These are phyloP conservation scores for Ornithoptera priamus DNA, from an alignment of 2,888 invertebrate genomes.

Conservation along the genomic window DNA sequence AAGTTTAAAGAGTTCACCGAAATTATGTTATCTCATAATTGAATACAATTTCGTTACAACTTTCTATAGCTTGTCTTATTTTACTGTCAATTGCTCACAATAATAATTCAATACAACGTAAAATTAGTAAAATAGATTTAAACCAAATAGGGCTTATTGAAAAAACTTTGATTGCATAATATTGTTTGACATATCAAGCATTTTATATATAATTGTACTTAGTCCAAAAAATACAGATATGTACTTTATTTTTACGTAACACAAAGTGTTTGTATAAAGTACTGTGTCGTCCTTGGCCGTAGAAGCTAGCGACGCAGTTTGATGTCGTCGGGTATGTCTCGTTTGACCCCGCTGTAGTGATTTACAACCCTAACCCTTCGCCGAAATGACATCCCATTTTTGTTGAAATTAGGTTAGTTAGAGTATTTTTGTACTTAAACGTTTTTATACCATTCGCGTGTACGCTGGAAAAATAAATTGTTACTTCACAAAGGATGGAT, in stretches of 20 bases:
- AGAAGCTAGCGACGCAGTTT: constrained; percentile 19
- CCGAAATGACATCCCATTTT: constrained; percentile 19
- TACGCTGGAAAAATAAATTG: constrained; percentile 1
- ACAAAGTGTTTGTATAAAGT: constrained; percentile 1
- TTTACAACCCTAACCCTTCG: constrained; percentile 24
- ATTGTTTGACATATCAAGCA: too few species aligned
- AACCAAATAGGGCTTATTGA: too few species aligned
- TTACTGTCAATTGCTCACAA: too few species aligned
- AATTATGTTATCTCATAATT: constrained; percentile 35
- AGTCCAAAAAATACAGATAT: too few species aligned
- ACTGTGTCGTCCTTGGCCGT: constrained; percentile 21
- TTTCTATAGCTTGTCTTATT: background rate
- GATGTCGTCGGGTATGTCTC: constrained; percentile 17
- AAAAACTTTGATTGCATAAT: too few species aligned
- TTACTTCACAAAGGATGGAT: background rate
- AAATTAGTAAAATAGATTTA: too few species aligned
- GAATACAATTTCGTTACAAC: constrained; percentile 13
- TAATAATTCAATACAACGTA: too few species aligned
- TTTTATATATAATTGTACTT: too few species aligned
- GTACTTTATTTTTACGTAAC: too few species aligned
- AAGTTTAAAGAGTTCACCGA: constrained; percentile 34
- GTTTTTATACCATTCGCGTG: constrained; percentile 6
- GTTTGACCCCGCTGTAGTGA: constrained; percentile 26
- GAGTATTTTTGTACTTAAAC: constrained; percentile 11
- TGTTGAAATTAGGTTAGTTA: constrained; percentile 20